Evolutionary conservation across 2,888 invertebrate genomes (phyloP), one percentile per base, ranked within the genome.

Genomic region (Platycheirus rosarum): DNA sequence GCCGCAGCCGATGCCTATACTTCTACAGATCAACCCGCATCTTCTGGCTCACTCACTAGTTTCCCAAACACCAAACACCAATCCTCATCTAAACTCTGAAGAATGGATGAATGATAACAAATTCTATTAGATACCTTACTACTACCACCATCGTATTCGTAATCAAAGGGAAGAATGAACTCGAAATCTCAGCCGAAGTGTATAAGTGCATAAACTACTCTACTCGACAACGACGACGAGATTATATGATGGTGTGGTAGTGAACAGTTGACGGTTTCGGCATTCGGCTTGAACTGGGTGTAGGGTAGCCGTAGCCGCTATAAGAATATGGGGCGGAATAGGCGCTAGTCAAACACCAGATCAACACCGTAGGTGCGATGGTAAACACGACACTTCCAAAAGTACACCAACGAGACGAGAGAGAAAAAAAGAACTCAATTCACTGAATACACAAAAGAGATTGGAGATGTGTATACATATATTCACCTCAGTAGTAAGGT

Each of bases 331-430:
- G 85, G 84, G 85, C 77, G 74, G 77, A 85, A 85, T 77, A 85
- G 85, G 84, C 85, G 85, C 85, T 85, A 84, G 84, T 82, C 84
- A 84, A 85, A 86, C 88, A 89, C 87, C 88, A 87, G 89, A 88
- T 89, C 88, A 89, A 89, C 89, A 89, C 88, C 88, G 87, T 85
- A 89, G 88, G 88, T 88, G 89, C 87, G 87, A 88, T 87, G 86
- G 86, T 86, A 87, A 87, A 86, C 87, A 88, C 87, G 85, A 85
- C 79, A 78, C 70, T 79, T 85, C 85, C 85, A 85, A 84, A 84
- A 84, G 85, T 85, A 79, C 44, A 60, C 85, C 77, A 85, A 85
- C 85, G 73, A 79, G 66, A 85, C 85, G 73, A 79, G 66, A 84
- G 65, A 77, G 55, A 73, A 84, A 84, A 84, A 76, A 75, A 40